A percentile compares a stretch with the other conserved stretches of the same genome.
Evolutionary conservation across 2,113 vertebrate species (phyloP).

Genomic region (Neopipo cinnamomea): DNA sequence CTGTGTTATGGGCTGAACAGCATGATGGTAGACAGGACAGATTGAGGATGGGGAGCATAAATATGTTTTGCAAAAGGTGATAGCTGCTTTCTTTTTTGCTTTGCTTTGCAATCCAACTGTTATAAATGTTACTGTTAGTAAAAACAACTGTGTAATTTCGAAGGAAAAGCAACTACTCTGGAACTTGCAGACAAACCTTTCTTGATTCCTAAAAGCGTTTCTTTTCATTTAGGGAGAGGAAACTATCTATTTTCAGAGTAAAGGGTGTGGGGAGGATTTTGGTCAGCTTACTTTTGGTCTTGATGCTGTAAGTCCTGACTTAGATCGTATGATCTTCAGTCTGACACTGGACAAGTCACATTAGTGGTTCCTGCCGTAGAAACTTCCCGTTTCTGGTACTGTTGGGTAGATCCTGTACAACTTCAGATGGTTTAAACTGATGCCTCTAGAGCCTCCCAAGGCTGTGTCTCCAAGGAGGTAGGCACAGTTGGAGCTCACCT

Average conservation of each 20-base stretch:
- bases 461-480: not conserved
- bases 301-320: too few relatives aligned
- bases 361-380: not conserved
- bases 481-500: not conserved
- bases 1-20: not conserved
- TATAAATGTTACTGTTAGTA: not conserved
- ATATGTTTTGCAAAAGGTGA: not conserved
- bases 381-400: not conserved
- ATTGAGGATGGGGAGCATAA: not conserved
- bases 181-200: not conserved
- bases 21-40: not conserved
- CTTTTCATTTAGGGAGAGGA: not conserved
- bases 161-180: not conserved
- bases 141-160: not conserved
- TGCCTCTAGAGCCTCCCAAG: not conserved
- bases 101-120: not conserved
- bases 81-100: not conserved
- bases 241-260: not conserved
- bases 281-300: too few relatives aligned
- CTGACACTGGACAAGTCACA: not conserved
- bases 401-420: not conserved
- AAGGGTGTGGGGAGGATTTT: not conserved
- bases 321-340: not conserved
- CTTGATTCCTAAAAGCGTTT: not conserved
- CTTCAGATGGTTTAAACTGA: accelerated